Base-by-base conservation (phyloP, 92 coral and sea anemone species). In the Parazoanthus atlanticus region DNA sequence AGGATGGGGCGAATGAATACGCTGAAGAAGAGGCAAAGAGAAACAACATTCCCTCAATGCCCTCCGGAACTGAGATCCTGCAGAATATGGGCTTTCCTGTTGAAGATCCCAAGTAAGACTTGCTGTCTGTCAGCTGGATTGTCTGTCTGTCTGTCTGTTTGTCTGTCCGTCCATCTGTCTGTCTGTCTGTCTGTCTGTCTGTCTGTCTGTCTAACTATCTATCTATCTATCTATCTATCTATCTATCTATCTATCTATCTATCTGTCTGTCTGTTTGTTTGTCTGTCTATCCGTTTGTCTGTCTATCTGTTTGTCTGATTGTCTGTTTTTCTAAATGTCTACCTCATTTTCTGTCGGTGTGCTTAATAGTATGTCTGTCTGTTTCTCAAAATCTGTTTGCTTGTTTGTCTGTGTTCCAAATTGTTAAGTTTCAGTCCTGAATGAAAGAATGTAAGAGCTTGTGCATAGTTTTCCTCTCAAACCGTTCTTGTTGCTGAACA, bases 1-100 rank as follows among this genome's bases (percentile, higher is more conserved):
- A 84, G 52, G 96, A 93, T 49, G 98, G 96, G 65, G 96, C 99
- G 3, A 96, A 94, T 16, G 95, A 97, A 75, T 91, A 93, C 6
- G 95, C 94, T 25, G 94, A 95, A 72, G 86, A 93, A 46, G 94
- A 93, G 65, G 93, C 94, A 2, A 75, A 90, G 46, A 93, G 92
- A 86, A 91, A 90, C 54, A 93, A 92, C 26, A 94, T 85, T 78
- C 94, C 94, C 31, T 94, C 96, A 19, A 94, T 95, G 94, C 98
- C 98, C 1, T 90, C 98, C 31, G 98, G 96, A 40, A 93, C 92
- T 28, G 88, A 79, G 70, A 81, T 93, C 76, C 85, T 95, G 28
- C 90, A 93, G 77, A 88, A 86, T 74, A 95, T 95, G 98, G 98
- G 98, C 32, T 95, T 95, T 80, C 98, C 98, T 1, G 84, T 95